Evolutionary conservation across 2,888 invertebrate genomes (phyloP), one percentile per base, ranked within the genome.

Genomic region (Crocallis elinguaria): DNA sequence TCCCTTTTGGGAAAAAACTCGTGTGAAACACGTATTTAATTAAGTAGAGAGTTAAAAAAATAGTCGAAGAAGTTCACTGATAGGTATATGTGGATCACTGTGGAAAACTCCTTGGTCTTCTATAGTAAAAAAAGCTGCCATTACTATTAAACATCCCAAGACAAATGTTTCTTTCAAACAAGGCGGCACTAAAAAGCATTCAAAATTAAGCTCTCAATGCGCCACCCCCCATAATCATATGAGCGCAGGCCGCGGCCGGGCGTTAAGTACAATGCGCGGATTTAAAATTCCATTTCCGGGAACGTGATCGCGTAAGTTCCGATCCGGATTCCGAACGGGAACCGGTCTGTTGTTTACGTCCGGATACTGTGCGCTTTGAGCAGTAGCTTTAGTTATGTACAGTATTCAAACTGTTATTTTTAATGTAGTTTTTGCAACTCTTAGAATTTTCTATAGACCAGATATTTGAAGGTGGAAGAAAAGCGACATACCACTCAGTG

Each of bases 261-360:
- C 67, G 66, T 71, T 79, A 82, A 81, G 75, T 74, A 80, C 82
- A 79, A 81, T 37, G 79, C 78, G 78, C 67, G 73, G 79, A 86
- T 88, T 88, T 87, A 87, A 88, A 88, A 88, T 87, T 87, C 87
- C 84, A 87, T 88, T 88, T 86, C 86, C 85, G 77, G 54, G 67
- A 53, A 78, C 82, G 82, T 80, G 86, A 83, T 85, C 84, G 74
- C 75, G 74, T 76, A 75, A 77, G 76, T 84, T 87, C 81, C 82
- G 80, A 79, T 75, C 81, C 79, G 83, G 79, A 79, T 60, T 49
- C 57, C 49, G 57, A 67, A 69, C 69, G 65, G 69, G 62, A 61
- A 68, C 68, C 59, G 67, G 65, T 55, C 43, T 55, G 66, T 68
- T 69, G 65, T 60, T 57, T 60, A 54, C 60, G 48, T 67, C 60